phyloP scores from a whole-genome alignment of 2,797 vertebrate genomes.

The Sylvilagus floridanus region DNA sequence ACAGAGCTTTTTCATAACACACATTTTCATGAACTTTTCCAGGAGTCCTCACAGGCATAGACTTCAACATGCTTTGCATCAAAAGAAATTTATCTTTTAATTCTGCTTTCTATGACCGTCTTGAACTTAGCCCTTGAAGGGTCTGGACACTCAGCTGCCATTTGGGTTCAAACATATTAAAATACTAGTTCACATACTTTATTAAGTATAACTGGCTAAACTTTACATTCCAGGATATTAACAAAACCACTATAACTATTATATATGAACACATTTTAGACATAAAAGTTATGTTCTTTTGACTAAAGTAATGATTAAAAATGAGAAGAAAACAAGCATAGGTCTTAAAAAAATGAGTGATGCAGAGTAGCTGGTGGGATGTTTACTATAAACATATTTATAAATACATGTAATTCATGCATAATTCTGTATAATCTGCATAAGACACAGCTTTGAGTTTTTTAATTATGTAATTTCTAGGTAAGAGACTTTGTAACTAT shows the following conservation, averaged over 20 bases:
- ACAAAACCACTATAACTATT: neutral
- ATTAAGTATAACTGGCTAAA: too few relatives aligned
- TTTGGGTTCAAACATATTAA: slow-evolving; percentile 27
- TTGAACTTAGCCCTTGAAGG: neutral
- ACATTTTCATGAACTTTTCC: too few relatives aligned
- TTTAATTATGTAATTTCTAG: slow-evolving; percentile 43
- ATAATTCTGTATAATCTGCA: neutral
- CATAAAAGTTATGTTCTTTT: slow-evolving; percentile 33
- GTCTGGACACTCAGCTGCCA: slow-evolving; percentile 35
- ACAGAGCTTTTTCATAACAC: too few relatives aligned
- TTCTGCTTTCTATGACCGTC: too few relatives aligned
- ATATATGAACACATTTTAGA: neutral
- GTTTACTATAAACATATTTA: slow-evolving; percentile 25
- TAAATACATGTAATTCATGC: slow-evolving; percentile 55
- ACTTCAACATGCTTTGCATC: too few relatives aligned
- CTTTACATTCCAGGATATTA: slow-evolving; percentile 22
- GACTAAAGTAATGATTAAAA: neutral
- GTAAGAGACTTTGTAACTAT: neutral
- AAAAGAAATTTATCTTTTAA: too few relatives aligned
- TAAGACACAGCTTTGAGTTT: neutral
- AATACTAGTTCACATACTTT: slow-evolving; percentile 54
- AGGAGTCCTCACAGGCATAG: too few relatives aligned
- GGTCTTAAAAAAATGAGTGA: slow-evolving; percentile 32
- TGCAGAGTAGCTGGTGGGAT: neutral
- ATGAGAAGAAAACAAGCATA: neutral